Conservation (phyloP, 2,888 invertebrate genomes). For the Sepioteuthis lessoniana region DNA sequence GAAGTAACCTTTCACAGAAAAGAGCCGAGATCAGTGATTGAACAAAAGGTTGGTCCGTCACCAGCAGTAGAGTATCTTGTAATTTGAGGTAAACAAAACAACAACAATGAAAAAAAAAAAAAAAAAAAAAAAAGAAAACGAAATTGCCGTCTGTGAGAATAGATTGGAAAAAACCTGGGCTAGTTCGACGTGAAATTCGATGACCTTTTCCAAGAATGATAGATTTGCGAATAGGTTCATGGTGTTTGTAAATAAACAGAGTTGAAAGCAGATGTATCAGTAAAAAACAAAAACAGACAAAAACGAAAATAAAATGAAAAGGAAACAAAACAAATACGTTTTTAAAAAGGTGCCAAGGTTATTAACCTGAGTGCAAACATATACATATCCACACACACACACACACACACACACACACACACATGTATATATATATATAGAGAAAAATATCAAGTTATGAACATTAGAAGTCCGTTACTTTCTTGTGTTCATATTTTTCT, state of each 20-base stretch:
- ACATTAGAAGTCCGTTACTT: too few species aligned
- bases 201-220: not conserved
- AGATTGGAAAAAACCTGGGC: not conserved
- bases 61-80: not conserved
- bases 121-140: not conserved
- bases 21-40: not conserved
- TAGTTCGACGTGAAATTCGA: not conserved
- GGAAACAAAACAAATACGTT: not conserved
- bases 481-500: too few species aligned
- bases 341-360: not conserved
- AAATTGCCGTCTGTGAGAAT: not conserved
- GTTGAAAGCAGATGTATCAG: not conserved
- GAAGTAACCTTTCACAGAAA: constrained; percentile 3
- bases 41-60: not conserved
- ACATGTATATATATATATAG: not conserved
- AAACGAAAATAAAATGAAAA: not conserved
- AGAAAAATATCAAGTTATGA: too few species aligned
- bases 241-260: constrained; percentile 33
- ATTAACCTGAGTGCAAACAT: not conserved
- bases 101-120: too few species aligned
- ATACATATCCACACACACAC: not conserved
- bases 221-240: not conserved
- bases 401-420: not conserved
- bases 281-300: too few species aligned
- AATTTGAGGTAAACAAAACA: not conserved